phyloP scores from a whole-genome alignment of 2,797 vertebrate species.

The Leucoraja ocellata region DNA sequence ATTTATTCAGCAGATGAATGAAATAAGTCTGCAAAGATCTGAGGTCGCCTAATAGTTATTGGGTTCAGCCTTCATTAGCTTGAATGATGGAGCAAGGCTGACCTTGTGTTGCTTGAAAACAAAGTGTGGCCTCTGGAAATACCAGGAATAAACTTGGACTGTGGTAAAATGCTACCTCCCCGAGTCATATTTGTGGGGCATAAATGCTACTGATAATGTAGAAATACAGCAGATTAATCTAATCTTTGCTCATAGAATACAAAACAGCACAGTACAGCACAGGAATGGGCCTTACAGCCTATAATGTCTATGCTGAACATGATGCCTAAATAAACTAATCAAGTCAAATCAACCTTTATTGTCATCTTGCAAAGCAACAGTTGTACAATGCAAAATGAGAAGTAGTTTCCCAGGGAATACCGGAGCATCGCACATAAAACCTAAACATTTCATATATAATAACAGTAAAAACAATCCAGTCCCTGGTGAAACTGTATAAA shows the following conservation, averaged over 20 bases:
- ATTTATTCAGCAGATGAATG: conserved; percentile 10
- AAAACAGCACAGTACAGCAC: too few relatives aligned
- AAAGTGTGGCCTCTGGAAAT: neutral
- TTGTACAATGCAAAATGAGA: too few relatives aligned
- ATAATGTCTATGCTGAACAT: too few relatives aligned
- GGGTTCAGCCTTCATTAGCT: neutral
- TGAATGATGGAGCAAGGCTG: neutral
- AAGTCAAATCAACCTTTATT: too few relatives aligned
- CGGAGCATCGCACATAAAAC: too few relatives aligned
- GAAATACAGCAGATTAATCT: neutral
- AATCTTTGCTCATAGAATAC: neutral
- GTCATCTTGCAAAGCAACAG: too few relatives aligned
- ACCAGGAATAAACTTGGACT: neutral
- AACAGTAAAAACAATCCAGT: too few relatives aligned
- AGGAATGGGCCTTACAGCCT: too few relatives aligned
- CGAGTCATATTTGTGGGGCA: neutral
- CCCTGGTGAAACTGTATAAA: too few relatives aligned
- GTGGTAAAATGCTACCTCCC: neutral
- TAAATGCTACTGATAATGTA: neutral
- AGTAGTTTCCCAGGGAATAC: too few relatives aligned
- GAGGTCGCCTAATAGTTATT: neutral
- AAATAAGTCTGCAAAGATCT: neutral
- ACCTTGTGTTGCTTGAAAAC: neutral
- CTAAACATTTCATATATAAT: too few relatives aligned
- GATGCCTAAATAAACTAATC: too few relatives aligned